These are phyloP conservation scores for Caiman crocodilus DNA, from an alignment of 2,797 vertebrate genomes.

Conservation along the genomic window DNA sequence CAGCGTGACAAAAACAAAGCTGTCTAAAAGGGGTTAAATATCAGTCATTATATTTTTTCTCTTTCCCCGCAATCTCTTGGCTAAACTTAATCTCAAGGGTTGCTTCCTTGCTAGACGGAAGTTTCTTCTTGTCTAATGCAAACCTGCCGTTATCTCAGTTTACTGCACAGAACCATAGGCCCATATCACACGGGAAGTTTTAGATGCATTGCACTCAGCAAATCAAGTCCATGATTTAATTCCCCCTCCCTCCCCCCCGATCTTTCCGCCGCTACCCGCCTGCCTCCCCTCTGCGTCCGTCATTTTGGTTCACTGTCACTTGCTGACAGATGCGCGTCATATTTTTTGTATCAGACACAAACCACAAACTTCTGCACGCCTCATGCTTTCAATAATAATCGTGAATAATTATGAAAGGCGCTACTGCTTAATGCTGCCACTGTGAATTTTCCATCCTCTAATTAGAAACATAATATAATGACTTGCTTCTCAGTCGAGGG, in stretches of 20 bases:
- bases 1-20: background rate
- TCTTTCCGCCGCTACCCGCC: background rate
- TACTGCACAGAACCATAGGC: no score
- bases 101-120: background rate
- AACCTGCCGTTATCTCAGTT: background rate
- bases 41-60: background rate
- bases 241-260: no score
- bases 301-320: background rate
- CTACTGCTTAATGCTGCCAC: background rate
- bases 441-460: background rate
- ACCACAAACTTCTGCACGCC: background rate
- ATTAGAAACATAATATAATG: background rate
- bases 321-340: background rate
- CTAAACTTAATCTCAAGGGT: fast-evolving
- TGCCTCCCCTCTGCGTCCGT: fast-evolving
- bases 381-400: background rate
- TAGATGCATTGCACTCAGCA: background rate
- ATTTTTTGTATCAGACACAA: background rate
- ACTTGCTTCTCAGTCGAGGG: background rate
- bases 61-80: background rate
- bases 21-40: background rate
- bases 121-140: background rate
- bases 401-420: background rate
- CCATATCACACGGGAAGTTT: background rate
- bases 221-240: fast-evolving